These are phyloP conservation scores for Sorex fumeus DNA, from an alignment of 2,113 vertebrate species.

Conservation along the genomic window DNA sequence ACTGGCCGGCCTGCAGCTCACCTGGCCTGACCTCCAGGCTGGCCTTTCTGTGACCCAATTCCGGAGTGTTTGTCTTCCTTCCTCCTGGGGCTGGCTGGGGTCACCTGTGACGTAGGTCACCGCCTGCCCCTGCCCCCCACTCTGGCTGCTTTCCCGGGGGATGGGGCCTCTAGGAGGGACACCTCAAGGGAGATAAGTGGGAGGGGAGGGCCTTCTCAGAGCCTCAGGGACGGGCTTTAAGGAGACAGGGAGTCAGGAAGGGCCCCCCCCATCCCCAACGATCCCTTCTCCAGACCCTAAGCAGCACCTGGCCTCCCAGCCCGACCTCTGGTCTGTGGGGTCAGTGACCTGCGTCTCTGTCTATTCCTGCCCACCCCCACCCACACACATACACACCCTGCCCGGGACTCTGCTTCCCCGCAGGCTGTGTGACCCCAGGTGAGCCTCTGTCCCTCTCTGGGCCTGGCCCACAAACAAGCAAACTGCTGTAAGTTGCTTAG, in stretches of 20 bases:
- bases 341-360: neutral
- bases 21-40: slow-evolving; percentile 36
- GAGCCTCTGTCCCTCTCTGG: neutral
- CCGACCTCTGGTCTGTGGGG: neutral
- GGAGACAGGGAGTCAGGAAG: neutral
- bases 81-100: slow-evolving; percentile 69
- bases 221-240: neutral
- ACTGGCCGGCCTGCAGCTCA: neutral
- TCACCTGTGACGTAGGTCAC: slow-evolving; percentile 77
- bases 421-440: neutral
- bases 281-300: neutral
- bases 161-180: neutral
- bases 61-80: slow-evolving; percentile 66
- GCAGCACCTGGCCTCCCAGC: neutral
- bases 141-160: slow-evolving; percentile 52
- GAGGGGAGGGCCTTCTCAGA: neutral
- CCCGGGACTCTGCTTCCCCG: neutral
- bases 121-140: slow-evolving; percentile 73
- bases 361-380: neutral
- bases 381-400: neutral
- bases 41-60: slow-evolving; percentile 68
- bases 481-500: neutral
- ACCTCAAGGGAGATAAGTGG: neutral
- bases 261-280: neutral
- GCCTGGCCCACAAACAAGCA: neutral